Base-by-base conservation (phyloP, 1,140 invertebrate species). In the Diabrotica virgifera region DNA sequence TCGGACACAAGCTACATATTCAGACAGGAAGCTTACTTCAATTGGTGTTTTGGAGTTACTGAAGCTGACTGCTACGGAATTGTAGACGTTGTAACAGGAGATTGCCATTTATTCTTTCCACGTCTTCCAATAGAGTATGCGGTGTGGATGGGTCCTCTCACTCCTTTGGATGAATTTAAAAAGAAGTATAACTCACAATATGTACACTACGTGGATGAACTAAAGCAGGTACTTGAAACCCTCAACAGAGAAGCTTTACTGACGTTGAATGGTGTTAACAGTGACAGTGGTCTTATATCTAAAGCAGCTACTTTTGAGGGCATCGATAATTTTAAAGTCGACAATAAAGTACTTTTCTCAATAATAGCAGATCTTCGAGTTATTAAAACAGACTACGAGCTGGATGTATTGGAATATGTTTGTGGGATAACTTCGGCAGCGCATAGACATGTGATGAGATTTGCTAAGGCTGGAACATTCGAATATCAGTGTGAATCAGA, bases 401-500 rank as follows among this genome's bases (percentile, higher is more conserved):
- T 97, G 11, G 90, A 96, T 76, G 90, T 98, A 0, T 80, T 99
- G 76, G 87, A 93, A 12, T 98, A 98, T 78, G 89, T 94, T 6
- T 90, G 89, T 70, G 89, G 90, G 78, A 86, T 98, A 11, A 97
- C 95, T 13, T 96, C 93, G 9, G 90, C 94, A 65, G 97, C 96
- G 10, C 97, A 99, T 76, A 63, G 68, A 50, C 69, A 68, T 12
- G 63, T 70, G 60, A 86, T 87, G 86, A 69, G 83, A 0, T 83
- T 81, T 70, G 82, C 88, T 5, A 81, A 86, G 40, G 91, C 93
- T 5, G 93, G 91, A n/a, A 84, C 91, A 74, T 89, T 85, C 72
- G 97, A 99, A 77, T 99, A 95, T 74, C 94, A 99, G 79, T 88
- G 90, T 59, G 97, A 99, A 80, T 85, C 93, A 0, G 84, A 91